phyloP scores from a whole-genome alignment of 2,888 invertebrate genomes.

The Digitonthophagus gazella region DNA sequence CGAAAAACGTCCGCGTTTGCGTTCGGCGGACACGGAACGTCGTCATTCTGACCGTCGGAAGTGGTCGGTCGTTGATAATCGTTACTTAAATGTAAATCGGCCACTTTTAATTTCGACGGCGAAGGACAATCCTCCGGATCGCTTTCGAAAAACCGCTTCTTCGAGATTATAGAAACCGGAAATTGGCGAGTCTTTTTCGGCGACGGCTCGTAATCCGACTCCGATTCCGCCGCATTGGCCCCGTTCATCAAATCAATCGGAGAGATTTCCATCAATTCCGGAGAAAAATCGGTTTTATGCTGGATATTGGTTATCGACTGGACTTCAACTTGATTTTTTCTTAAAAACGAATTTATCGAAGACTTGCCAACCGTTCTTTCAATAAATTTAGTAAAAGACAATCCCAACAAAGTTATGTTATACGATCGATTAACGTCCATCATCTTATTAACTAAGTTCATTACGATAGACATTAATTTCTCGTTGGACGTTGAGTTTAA shows the following conservation, averaged over 20 bases:
- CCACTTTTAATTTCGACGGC: constrained; percentile 67
- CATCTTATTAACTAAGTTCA: constrained; percentile 73
- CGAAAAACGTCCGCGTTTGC: constrained; percentile 69
- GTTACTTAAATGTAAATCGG: constrained; percentile 61
- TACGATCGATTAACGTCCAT: constrained; percentile 72
- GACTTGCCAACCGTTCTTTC: constrained; percentile 67
- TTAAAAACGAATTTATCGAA: constrained; percentile 72
- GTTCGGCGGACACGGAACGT: constrained; percentile 62
- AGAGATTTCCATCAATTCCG: constrained; percentile 36
- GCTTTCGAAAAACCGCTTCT: constrained; percentile 45
- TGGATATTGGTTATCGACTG: constrained; percentile 71
- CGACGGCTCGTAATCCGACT: constrained; percentile 70
- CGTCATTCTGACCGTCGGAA: too few relatives aligned
- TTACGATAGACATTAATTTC: constrained; percentile 67
- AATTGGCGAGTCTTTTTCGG: constrained; percentile 60
- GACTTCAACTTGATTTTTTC: constrained; percentile 76
- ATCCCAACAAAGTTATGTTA: constrained; percentile 76
- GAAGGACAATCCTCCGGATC: constrained; percentile 59
- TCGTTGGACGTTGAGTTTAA: constrained; percentile 58
- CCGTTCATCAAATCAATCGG: constrained; percentile 45
- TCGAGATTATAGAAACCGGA: constrained; percentile 54
- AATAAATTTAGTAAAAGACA: constrained; percentile 81
- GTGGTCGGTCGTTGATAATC: background rate
- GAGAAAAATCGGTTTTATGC: constrained; percentile 46
- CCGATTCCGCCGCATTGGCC: constrained; percentile 61